A percentile compares a stretch with the other conserved stretches of the same genome.
These are phyloP conservation scores for Chamaetylas fuelleborni DNA, from an alignment of 2,113 vertebrate species.

Conservation along the genomic window DNA sequence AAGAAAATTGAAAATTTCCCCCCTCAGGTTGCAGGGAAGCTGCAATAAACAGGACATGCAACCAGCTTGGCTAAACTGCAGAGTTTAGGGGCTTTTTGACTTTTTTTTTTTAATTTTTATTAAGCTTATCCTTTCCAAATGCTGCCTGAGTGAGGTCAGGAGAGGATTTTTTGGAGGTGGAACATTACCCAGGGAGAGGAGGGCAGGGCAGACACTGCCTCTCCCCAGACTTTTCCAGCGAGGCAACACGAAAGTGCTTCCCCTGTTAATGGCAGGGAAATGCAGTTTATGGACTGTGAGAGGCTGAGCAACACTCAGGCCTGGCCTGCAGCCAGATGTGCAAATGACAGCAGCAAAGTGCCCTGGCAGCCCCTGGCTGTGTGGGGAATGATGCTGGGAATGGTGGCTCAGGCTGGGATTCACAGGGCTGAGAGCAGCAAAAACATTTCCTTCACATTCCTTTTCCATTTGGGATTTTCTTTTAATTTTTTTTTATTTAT, in stretches of 20 bases:
- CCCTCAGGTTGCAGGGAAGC: not conserved
- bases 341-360: not conserved
- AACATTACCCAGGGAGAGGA: conserved; percentile 29
- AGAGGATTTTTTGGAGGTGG: not conserved
- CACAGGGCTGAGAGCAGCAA: not conserved
- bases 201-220: not conserved
- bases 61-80: not conserved
- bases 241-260: not conserved
- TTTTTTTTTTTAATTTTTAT: not conserved
- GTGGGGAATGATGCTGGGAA: not conserved
- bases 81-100: not conserved
- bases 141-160: not conserved
- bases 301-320: not conserved
- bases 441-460: not conserved
- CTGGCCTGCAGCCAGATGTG: not conserved
- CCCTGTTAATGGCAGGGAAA: conserved; percentile 23
- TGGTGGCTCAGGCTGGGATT: not conserved
- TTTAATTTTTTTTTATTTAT: not conserved
- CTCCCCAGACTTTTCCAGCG: not conserved
- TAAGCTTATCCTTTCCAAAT: not conserved
- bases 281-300: conserved; percentile 15
- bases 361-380: not conserved
- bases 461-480: not conserved
- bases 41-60: not conserved
- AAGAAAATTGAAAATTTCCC: not conserved